Evolutionary conservation across 1,140 invertebrate genomes (phyloP).

Genomic region (Trachymyrmex septentrionalis): DNA sequence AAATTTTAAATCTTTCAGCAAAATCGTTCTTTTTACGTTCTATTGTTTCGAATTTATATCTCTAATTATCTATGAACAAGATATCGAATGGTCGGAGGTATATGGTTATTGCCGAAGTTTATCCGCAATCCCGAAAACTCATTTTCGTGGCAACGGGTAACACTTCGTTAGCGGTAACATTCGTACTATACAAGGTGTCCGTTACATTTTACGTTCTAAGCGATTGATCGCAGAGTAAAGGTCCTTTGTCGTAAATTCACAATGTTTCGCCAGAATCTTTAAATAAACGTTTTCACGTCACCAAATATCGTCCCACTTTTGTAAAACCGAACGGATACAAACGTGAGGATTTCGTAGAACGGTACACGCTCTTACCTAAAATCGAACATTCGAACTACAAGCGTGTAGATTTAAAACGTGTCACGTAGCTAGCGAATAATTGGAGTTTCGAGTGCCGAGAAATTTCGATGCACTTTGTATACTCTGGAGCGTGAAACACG

Average conservation of each 20-base stretch:
- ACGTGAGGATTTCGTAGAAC: neutral
- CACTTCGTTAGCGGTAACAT: slow-evolving; percentile 39
- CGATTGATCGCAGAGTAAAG: neutral
- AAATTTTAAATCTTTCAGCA: no score
- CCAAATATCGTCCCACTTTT: neutral
- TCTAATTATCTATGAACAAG: neutral
- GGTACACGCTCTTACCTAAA: neutral
- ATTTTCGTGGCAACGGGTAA: slow-evolving; percentile 55
- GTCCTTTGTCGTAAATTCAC: neutral
- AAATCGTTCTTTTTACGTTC: no score
- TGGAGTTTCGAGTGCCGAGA: neutral
- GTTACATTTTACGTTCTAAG: slow-evolving; percentile 27
- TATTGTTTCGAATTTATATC: neutral
- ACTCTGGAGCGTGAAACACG: neutral
- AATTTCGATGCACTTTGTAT: neutral
- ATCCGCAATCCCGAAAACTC: slow-evolving; percentile 55
- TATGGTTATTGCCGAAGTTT: slow-evolving; percentile 6
- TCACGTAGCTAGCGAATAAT: slow-evolving; percentile 2
- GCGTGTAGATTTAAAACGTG: neutral
- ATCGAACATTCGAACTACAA: neutral
- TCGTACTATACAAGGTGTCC: slow-evolving; percentile 1
- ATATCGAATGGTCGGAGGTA: neutral
- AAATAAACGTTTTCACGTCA: neutral
- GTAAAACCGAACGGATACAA: no score
- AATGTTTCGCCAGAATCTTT: neutral